Evolutionary conservation across 2,113 vertebrate species (phyloP).

Genomic region (Microtus ochrogaster): DNA sequence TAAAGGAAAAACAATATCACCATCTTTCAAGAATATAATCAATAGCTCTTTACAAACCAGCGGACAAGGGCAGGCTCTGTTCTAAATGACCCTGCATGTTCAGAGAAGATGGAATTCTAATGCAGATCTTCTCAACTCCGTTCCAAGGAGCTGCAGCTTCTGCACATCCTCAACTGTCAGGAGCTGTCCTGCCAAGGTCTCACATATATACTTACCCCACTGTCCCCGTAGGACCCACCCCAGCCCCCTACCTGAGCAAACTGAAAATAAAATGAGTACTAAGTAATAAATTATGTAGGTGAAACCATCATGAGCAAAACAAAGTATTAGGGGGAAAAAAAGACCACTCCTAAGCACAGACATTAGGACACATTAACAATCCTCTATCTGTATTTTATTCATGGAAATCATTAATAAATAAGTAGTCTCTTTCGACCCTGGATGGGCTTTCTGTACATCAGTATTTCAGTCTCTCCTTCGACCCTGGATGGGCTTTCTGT

Average conservation of each 20-base stretch:
- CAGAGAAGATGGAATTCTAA: slow-evolving; percentile 62
- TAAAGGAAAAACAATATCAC: slow-evolving; percentile 66
- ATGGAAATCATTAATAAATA: slow-evolving; percentile 75
- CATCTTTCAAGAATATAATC: slow-evolving; percentile 71
- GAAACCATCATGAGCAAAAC: slow-evolving; percentile 32
- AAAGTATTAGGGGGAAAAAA: slow-evolving; percentile 46
- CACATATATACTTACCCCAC: background rate
- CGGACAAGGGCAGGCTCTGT: slow-evolving; percentile 70
- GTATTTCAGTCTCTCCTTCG: slow-evolving; percentile 24
- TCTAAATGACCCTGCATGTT: slow-evolving; percentile 64
- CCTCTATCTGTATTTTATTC: slow-evolving; percentile 65
- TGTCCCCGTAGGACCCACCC: background rate
- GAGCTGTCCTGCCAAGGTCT: slow-evolving; percentile 12
- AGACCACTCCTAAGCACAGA: slow-evolving; percentile 61
- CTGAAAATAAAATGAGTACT: slow-evolving; percentile 34
- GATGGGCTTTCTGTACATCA: slow-evolving; percentile 6
- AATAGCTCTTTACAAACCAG: slow-evolving; percentile 74
- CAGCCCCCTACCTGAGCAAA: slow-evolving; percentile 45
- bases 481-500: background rate
- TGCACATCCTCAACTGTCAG: slow-evolving; percentile 39
- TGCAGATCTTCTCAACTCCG: slow-evolving; percentile 21
- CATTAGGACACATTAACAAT: slow-evolving; percentile 70
- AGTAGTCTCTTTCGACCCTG: slow-evolving; percentile 33
- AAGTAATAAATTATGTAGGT: slow-evolving; percentile 73
- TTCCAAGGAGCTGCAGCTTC: slow-evolving; percentile 64